phyloP scores from a whole-genome alignment of 2,113 vertebrate genomes.

The Pangasianodon hypophthalmus region DNA sequence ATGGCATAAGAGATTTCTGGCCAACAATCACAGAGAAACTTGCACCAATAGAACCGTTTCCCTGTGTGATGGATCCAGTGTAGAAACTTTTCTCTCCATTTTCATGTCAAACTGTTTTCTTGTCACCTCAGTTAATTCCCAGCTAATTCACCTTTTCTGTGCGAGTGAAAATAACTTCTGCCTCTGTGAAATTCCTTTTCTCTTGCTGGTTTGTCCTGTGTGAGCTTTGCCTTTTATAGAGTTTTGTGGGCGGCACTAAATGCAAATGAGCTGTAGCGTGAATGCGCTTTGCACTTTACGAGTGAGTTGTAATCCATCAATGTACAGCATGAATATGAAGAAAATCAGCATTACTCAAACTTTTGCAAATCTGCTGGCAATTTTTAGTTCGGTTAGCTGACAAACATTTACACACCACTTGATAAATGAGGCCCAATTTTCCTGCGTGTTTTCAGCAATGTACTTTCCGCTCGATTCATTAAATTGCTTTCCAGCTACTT shows the following conservation, averaged over 20 bases:
- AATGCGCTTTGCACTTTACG: not conserved
- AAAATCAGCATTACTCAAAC: not conserved
- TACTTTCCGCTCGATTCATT: not conserved
- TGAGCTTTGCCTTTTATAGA: not conserved
- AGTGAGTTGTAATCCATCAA: not conserved
- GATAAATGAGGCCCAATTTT: not conserved
- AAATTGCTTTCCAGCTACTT: not conserved
- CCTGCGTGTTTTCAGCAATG: not conserved
- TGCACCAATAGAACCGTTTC: too few relatives aligned
- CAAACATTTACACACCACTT: not conserved
- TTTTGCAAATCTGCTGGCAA: not conserved
- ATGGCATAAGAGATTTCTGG: too few relatives aligned
- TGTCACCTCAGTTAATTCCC: too few relatives aligned
- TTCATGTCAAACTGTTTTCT: not conserved
- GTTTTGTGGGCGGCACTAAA: not conserved
- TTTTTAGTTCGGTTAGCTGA: not conserved
- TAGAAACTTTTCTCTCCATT: not conserved
- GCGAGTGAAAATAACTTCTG: not conserved
- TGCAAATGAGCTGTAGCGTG: not conserved
- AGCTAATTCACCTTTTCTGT: too few relatives aligned
- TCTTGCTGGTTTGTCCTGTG: too few relatives aligned
- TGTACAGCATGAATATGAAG: too few relatives aligned
- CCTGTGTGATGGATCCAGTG: too few relatives aligned
- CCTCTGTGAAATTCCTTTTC: too few relatives aligned
- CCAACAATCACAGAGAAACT: too few relatives aligned